Conservation (phyloP, 2,797 vertebrate genomes). For the Geotrypetes seraphini region DNA sequence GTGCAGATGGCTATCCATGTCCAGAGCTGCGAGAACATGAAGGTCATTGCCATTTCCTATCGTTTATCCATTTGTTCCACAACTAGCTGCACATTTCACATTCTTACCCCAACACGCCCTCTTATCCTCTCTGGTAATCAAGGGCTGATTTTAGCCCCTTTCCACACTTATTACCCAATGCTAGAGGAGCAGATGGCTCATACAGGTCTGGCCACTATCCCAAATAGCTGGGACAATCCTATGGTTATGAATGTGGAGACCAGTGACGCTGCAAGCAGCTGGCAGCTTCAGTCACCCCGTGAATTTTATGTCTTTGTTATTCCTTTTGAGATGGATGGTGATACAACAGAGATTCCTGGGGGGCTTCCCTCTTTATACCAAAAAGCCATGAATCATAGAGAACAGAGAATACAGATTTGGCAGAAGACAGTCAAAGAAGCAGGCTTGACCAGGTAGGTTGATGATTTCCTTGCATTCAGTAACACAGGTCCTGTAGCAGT, state of each 20-base stretch:
- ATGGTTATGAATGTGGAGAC: constrained; percentile 68
- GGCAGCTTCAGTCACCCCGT: constrained; percentile 61
- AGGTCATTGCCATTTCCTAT: constrained; percentile 69
- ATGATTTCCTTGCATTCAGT: too few species aligned
- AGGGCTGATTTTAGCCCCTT: constrained; percentile 75
- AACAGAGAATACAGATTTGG: constrained; percentile 74
- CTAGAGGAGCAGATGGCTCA: constrained; percentile 94
- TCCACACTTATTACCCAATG: constrained; percentile 85
- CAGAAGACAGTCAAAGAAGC: constrained; percentile 81
- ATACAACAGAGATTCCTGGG: constrained; percentile 83
- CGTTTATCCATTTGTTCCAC: constrained; percentile 69
- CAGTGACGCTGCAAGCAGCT: constrained; percentile 31
- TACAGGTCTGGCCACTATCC: constrained; percentile 83
- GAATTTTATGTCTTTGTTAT: constrained; percentile 76
- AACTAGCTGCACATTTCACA: constrained; percentile 59
- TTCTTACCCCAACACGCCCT: constrained; percentile 76
- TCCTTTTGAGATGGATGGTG: constrained; percentile 90
- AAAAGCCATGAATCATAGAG: constrained; percentile 60
- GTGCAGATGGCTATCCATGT: constrained; percentile 76
- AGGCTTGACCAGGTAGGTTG: constrained; percentile 74
- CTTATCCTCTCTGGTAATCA: constrained; percentile 79
- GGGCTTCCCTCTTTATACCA: constrained; percentile 70
- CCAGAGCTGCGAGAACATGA: constrained; percentile 76
- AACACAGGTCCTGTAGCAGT: too few species aligned
- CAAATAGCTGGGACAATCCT: constrained; percentile 82